These are phyloP conservation scores for Chaenogobius annularis DNA, from an alignment of 2,113 vertebrate genomes.

Conservation along the genomic window DNA sequence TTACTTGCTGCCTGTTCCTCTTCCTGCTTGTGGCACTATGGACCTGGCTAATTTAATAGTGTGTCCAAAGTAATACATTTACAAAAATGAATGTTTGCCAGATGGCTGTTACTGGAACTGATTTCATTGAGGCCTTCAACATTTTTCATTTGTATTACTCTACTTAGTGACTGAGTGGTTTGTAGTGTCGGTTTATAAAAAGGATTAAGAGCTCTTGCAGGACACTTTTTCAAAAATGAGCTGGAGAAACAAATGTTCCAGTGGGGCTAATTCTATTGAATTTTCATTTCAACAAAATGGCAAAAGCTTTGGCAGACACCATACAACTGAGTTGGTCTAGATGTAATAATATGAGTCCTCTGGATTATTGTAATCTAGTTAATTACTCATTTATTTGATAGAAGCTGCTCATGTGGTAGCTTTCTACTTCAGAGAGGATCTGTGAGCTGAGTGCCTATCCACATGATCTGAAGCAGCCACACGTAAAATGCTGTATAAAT, in stretches of 20 bases:
- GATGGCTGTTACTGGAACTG: constrained; percentile 39
- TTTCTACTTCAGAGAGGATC: constrained; percentile 32
- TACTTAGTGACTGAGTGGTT: constrained; percentile 42
- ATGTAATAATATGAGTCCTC: constrained; percentile 2
- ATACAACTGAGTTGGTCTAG: constrained; percentile 6
- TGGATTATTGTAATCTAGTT: constrained; percentile 16
- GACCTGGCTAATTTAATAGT: constrained; percentile 36
- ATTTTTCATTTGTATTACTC: constrained; percentile 53
- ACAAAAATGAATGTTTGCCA: constrained; percentile 32
- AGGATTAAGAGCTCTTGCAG: constrained; percentile 48
- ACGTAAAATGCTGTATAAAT: constrained; percentile 63
- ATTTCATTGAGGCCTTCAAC: constrained; percentile 33
- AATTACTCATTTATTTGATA: constrained; percentile 35
- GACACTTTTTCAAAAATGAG: constrained; percentile 55
- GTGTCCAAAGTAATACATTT: constrained; percentile 24
- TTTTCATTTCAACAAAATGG: constrained; percentile 51
- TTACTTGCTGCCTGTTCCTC: constrained; percentile 9
- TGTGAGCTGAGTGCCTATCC: constrained; percentile 28
- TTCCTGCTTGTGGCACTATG: constrained; percentile 18
- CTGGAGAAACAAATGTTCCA: constrained; percentile 38
- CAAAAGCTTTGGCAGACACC: constrained; percentile 25
- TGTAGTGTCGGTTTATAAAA: constrained; percentile 50
- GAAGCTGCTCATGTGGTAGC: constrained; percentile 20
- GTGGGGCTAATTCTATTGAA: constrained; percentile 37
- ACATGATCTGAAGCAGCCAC: constrained; percentile 35